Evolutionary conservation across 2,797 vertebrate genomes (phyloP).

Genomic region (Tachyglossus aculeatus): DNA sequence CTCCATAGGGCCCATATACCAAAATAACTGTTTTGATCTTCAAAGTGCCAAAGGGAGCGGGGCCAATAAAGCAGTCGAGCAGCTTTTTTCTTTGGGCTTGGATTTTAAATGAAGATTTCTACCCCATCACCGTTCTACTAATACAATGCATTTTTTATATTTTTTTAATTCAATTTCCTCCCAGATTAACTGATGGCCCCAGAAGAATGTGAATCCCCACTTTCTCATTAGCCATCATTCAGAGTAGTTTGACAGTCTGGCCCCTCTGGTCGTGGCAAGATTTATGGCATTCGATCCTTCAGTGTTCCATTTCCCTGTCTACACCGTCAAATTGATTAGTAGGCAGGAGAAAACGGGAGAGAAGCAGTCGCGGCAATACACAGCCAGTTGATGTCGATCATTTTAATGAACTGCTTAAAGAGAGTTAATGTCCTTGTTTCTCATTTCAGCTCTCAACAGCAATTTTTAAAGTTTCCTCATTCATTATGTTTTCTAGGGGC

Average conservation of each 20-base stretch:
- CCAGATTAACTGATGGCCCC: conserved; percentile 26
- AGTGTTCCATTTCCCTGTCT: conserved; percentile 34
- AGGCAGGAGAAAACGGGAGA: conserved; percentile 4
- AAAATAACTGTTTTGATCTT: background rate
- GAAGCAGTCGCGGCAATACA: background rate
- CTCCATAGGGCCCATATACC: background rate
- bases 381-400: background rate
- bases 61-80: background rate
- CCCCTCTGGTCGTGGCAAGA: conserved; percentile 23
- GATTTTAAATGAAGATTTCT: conserved; percentile 22
- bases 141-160: conserved; percentile 22
- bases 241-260: conserved; percentile 21
- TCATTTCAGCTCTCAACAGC: background rate
- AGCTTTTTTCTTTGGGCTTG: conserved; percentile 7
- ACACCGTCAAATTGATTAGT: conserved; percentile 44
- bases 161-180: conserved; percentile 42
- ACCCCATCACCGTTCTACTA: background rate
- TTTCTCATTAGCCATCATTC: conserved; percentile 29
- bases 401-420: conserved; percentile 29
- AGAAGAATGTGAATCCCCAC: conserved; percentile 25
- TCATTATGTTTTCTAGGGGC: conserved; percentile 81
- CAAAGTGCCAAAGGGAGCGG: background rate
- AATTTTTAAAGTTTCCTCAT: background rate
- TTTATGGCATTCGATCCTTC: conserved; percentile 27
- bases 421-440: conserved; percentile 12